These are phyloP conservation scores for Junco hyemalis DNA, from an alignment of 2,113 vertebrate species.

Conservation along the genomic window DNA sequence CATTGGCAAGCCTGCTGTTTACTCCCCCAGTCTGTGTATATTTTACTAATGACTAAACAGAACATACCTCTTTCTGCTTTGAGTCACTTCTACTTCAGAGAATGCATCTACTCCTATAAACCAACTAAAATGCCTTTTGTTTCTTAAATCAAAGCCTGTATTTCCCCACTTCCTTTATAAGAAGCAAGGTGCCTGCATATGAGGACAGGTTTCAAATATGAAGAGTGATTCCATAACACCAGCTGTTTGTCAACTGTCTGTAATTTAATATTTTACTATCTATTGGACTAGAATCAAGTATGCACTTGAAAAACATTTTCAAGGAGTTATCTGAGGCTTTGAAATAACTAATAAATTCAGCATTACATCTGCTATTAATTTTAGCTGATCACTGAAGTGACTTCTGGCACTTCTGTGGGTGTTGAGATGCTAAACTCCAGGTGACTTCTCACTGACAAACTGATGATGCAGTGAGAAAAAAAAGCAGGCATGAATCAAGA, in stretches of 20 bases:
- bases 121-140: background rate
- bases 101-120: background rate
- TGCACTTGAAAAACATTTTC: background rate
- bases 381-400: background rate
- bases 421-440: background rate
- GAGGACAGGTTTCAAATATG: background rate
- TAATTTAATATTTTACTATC: background rate
- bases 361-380: background rate
- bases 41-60: background rate
- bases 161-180: background rate
- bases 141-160: background rate
- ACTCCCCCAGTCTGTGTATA: background rate
- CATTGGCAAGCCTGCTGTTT: background rate
- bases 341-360: background rate
- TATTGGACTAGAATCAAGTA: background rate
- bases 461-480: background rate
- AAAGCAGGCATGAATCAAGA: background rate
- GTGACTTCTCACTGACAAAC: background rate
- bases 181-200: background rate
- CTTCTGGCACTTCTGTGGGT: background rate
- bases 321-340: background rate
- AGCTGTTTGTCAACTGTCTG: background rate
- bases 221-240: background rate
- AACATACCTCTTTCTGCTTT: background rate
- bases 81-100: accelerated